Percentiles rank a stretch among this genome's conserved stretches.
Conservation (phyloP, 2,888 invertebrate species). For the Caenorhabditis sp. region DNA sequence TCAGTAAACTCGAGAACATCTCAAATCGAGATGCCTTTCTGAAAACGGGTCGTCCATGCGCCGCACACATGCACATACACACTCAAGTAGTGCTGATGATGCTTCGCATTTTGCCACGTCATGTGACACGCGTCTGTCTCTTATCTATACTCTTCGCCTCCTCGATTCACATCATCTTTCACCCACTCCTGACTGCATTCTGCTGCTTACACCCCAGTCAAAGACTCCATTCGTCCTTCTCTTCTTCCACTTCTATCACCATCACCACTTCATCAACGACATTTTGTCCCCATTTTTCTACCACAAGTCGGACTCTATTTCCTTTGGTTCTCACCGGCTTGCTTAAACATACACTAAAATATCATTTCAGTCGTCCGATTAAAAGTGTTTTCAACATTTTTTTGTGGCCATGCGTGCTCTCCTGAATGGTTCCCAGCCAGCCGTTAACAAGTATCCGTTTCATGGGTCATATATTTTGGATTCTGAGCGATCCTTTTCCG, state of each 20-base stretch:
- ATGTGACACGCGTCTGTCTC: conserved; percentile 59
- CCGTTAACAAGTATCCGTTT: too few relatives aligned
- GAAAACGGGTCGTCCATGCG: conserved; percentile 44
- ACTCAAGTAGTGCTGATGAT: conserved; percentile 53
- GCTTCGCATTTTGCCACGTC: conserved; percentile 58
- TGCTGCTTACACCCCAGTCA: conserved; percentile 52
- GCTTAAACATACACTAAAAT: too few relatives aligned
- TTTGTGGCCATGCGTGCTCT: too few relatives aligned
- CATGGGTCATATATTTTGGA: too few relatives aligned
- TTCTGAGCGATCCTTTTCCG: too few relatives aligned
- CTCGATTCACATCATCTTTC: conserved; percentile 20
- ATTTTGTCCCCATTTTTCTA: conserved; percentile 9
- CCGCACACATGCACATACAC: conserved; percentile 32
- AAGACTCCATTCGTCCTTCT: conserved; percentile 46
- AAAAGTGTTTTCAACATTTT: too few relatives aligned
- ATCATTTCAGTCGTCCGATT: too few relatives aligned
- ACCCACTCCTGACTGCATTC: conserved; percentile 50
- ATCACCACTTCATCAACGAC: conserved; percentile 27
- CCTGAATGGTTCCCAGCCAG: too few relatives aligned
- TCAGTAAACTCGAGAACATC: conserved; percentile 16
- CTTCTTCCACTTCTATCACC: conserved; percentile 43
- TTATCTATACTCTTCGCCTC: conserved; percentile 58
- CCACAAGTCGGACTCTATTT: conserved; percentile 17
- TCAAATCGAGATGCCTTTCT: conserved; percentile 19
- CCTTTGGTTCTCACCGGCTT: background rate